Conservation (phyloP, 2,113 vertebrate species). For the Todiramphus chloris region DNA sequence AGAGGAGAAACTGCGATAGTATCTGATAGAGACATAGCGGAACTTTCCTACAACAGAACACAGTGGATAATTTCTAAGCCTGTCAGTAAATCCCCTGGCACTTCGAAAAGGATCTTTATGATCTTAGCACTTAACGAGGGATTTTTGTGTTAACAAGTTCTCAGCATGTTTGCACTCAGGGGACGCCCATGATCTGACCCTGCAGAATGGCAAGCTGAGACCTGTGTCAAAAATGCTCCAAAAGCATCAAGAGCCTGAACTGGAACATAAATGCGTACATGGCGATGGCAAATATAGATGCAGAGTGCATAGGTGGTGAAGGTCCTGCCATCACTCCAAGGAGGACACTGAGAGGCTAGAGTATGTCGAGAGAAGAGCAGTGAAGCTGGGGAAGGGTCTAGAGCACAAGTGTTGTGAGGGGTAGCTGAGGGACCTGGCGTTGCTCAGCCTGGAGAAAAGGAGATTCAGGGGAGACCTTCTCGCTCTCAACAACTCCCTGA, state of each 20-base stretch:
- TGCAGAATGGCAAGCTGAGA: fast-evolving
- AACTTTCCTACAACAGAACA: neutral
- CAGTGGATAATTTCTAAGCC: neutral
- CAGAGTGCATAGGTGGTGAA: neutral
- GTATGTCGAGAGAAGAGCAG: neutral
- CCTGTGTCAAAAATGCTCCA: neutral
- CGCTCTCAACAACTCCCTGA: too few species aligned
- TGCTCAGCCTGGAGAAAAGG: neutral
- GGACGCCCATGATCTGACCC: neutral
- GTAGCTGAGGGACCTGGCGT: neutral
- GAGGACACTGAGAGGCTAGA: neutral
- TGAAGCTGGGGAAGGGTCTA: neutral
- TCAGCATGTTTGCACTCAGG: neutral
- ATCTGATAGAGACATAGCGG: fast-evolving
- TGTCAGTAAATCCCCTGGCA: neutral
- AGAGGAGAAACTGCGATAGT: neutral
- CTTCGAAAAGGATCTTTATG: neutral
- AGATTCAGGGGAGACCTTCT: too few species aligned
- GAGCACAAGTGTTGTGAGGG: neutral
- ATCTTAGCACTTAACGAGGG: neutral
- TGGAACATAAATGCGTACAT: fast-evolving
- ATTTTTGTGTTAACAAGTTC: neutral
- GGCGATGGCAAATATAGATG: neutral
- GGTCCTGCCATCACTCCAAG: neutral
- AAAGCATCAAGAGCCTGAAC: neutral